Conservation (phyloP, 2,797 vertebrate genomes). For the Lophius americanus region DNA sequence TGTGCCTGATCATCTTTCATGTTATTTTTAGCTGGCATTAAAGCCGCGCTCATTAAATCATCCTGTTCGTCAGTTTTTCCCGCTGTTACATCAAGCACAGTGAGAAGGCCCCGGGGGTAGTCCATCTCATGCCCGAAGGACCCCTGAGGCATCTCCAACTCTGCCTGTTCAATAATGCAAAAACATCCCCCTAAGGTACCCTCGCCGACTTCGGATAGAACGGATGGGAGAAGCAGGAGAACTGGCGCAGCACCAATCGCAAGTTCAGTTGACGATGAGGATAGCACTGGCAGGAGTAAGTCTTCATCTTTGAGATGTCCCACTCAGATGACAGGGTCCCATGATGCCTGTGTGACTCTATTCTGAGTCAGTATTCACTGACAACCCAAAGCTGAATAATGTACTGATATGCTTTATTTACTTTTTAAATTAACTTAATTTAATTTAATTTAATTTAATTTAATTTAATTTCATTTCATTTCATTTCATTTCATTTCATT, state of each 20-base stretch:
- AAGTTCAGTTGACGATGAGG: slow-evolving; percentile 35
- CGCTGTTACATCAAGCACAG: slow-evolving; percentile 64
- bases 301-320: slow-evolving; percentile 27
- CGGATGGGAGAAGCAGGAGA: slow-evolving; percentile 43
- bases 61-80: slow-evolving; percentile 65
- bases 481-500: too few species aligned
- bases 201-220: slow-evolving; percentile 54
- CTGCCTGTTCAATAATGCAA: slow-evolving; percentile 79
- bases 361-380: too few species aligned
- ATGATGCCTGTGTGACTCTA: too few species aligned
- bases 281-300: slow-evolving; percentile 64
- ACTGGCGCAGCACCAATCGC: slow-evolving; percentile 37
- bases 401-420: too few species aligned
- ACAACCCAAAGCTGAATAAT: too few species aligned
- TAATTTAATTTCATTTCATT: too few species aligned
- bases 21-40: slow-evolving; percentile 79
- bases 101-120: slow-evolving; percentile 71
- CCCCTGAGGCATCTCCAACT: slow-evolving; percentile 71
- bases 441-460: too few species aligned
- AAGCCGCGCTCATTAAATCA: slow-evolving; percentile 75
- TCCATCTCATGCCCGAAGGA: slow-evolving; percentile 72
- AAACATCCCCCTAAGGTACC: slow-evolving; percentile 70
- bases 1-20: slow-evolving; percentile 79
- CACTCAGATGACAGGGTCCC: background rate
- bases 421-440: too few species aligned